phyloP scores from a whole-genome alignment of 2,797 vertebrate species.

The Aplochiton taeniatus region DNA sequence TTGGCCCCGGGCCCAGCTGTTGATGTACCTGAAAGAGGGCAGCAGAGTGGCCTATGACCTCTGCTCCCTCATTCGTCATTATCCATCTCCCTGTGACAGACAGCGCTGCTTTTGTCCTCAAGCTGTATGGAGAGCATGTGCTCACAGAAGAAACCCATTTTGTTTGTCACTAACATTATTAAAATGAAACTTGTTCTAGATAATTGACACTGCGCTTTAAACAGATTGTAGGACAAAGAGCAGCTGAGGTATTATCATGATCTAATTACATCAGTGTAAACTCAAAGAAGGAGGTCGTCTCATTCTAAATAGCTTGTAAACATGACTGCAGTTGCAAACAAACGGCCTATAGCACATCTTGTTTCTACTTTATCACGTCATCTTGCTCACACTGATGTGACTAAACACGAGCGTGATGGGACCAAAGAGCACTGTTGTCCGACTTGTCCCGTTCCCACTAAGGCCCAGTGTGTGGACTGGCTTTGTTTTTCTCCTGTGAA shows the following conservation, averaged over 20 bases:
- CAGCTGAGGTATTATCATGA: too few species aligned
- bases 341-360: too few species aligned
- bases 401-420: background rate
- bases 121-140: slow-evolving; percentile 42
- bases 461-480: slow-evolving; percentile 10
- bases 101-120: slow-evolving; percentile 68
- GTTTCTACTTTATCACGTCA: too few species aligned
- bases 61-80: slow-evolving; percentile 64
- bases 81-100: slow-evolving; percentile 57
- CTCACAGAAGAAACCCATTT: slow-evolving; percentile 44
- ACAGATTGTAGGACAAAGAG: too few species aligned
- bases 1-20: slow-evolving; percentile 6
- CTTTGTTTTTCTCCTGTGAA: slow-evolving; percentile 70
- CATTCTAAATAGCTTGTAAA: too few species aligned
- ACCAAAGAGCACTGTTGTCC: background rate
- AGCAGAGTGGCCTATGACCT: slow-evolving; percentile 55
- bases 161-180: slow-evolving; percentile 46
- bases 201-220: slow-evolving; percentile 18
- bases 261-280: too few species aligned
- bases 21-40: slow-evolving; percentile 40
- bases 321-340: too few species aligned
- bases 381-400: too few species aligned
- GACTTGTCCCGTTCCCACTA: slow-evolving; percentile 9
- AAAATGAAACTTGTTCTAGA: slow-evolving; percentile 50
- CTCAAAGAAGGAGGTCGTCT: too few species aligned